Conservation (phyloP, 2,113 vertebrate genomes). For the Chelonoidis abingdonii region DNA sequence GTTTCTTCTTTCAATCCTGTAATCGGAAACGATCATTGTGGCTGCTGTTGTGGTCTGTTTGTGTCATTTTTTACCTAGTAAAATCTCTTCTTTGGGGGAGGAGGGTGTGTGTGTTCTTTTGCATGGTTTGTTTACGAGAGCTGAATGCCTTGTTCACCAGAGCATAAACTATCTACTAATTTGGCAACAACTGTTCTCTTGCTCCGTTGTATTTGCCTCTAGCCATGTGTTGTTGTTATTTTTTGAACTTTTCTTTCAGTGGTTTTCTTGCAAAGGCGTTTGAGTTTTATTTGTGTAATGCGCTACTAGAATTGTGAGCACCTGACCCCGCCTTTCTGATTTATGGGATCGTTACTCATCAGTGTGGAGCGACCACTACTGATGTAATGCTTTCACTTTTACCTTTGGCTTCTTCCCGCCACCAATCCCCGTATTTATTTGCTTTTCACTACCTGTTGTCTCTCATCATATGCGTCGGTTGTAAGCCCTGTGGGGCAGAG, state of each 20-base stretch:
- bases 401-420: background rate
- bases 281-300: background rate
- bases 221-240: background rate
- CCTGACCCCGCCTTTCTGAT: background rate
- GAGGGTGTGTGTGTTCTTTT: background rate
- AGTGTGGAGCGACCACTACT: background rate
- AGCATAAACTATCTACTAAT: background rate
- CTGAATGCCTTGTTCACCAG: background rate
- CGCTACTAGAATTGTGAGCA: background rate
- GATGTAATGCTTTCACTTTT: background rate
- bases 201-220: background rate
- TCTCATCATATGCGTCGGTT: background rate
- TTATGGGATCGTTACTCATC: background rate
- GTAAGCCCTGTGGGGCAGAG: background rate
- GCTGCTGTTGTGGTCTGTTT: background rate
- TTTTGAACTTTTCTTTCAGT: background rate
- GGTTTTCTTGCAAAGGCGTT: background rate
- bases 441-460: background rate
- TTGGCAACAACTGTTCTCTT: background rate
- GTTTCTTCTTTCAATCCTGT: background rate
- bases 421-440: background rate
- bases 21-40: background rate
- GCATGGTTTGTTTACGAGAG: too few species aligned
- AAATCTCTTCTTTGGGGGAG: too few species aligned
- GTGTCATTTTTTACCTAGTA: background rate